Conservation (phyloP, 2,797 vertebrate species). For the Lates japonicus region DNA sequence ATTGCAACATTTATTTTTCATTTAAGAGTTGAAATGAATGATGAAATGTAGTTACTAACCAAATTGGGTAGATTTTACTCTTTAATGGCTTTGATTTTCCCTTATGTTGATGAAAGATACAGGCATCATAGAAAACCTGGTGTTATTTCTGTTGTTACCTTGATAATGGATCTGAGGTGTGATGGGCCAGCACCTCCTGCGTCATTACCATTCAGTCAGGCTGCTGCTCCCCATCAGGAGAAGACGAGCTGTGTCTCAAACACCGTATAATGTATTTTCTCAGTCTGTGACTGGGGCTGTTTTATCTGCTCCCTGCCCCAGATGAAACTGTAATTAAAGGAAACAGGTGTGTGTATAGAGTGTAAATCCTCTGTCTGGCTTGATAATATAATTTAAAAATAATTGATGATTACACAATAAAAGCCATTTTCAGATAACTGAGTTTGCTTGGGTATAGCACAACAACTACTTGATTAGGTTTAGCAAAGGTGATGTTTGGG, state of each 20-base stretch:
- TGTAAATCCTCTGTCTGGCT: conserved; percentile 36
- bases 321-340: conserved; percentile 52
- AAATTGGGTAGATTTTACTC: conserved; percentile 32
- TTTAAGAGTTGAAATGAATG: conserved; percentile 48
- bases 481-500: too few species aligned
- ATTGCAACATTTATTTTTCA: conserved; percentile 29
- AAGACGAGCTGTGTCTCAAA: conserved; percentile 55
- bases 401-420: too few species aligned
- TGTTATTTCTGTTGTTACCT: conserved; percentile 39
- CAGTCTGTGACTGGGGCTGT: conserved; percentile 46
- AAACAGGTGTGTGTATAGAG: conserved; percentile 30
- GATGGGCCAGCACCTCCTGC: conserved; percentile 5
- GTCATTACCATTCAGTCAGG: conserved; percentile 56
- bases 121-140: conserved; percentile 50
- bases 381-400: too few species aligned
- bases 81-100: conserved; percentile 42
- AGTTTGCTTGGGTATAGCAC: too few species aligned
- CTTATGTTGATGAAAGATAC: conserved; percentile 67
- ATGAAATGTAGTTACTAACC: conserved; percentile 62
- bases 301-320: conserved; percentile 31
- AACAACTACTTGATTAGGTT: too few species aligned
- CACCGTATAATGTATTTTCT: conserved; percentile 64
- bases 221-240: conserved; percentile 38
- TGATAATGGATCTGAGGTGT: conserved; percentile 47
- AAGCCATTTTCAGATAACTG: too few species aligned